Evolutionary conservation across 2,888 invertebrate species (phyloP), one percentile per base, ranked within the genome.

Genomic region (Ecliptopera silaceata): DNA sequence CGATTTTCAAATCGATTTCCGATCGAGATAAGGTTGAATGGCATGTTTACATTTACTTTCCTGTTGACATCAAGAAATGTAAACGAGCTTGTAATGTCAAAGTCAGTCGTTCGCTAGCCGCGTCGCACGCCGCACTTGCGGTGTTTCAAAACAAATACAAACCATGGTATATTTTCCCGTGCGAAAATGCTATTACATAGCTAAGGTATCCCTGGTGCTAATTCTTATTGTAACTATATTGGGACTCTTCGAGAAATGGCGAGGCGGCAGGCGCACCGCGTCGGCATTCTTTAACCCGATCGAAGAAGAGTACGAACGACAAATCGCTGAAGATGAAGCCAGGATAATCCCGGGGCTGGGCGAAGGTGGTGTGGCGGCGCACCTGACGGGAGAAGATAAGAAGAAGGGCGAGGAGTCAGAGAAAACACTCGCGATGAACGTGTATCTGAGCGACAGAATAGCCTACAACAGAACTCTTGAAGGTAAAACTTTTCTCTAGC

Each of bases 401-500:
- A 82, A 84, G 36, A 83, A 66, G 75, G 96, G 95, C 1, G 95
- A 96, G 58, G 92, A 93, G 65, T 92, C 96, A 0, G 94, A 96
- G 79, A 95, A 96, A 71, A 95, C 94, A 75, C 95, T 96, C 66
- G 98, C 98, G 1, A 94, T 98, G 64, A 98, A 98, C 80, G 95
- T 97, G 56, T 93, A 97, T 68, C 92, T 98, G 5, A 98, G 97
- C 79, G 96, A 98, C 78, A 94, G 96, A 77, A 95, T 98, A 74
- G 94, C 97, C 0, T 94, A 97, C 71, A 96, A 97, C 81, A 92
- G 98, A 68, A 95, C 95, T 64, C 83, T 97, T 31, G 93, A 93
- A 75, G 97, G 92, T 63, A 26, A 13, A 10, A 13, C 8, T 8
- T 36, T 8, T 15, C 36, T n/a, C 12, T 13, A 6, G 13, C 13